phyloP scores from a whole-genome alignment of 2,888 invertebrate genomes.

The Machimus rusticus region DNA sequence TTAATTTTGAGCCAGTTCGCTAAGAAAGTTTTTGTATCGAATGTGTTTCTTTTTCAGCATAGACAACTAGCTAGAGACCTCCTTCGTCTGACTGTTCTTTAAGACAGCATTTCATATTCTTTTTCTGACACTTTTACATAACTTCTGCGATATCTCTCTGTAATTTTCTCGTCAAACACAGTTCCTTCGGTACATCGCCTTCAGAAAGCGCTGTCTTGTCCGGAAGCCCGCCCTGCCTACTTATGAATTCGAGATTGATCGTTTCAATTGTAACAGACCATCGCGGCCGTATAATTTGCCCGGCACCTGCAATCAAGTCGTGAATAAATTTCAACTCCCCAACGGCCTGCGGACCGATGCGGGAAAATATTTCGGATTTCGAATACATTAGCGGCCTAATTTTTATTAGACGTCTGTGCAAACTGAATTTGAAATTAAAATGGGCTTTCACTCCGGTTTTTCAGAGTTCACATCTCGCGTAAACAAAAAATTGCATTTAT shows the following conservation, averaged over 20 bases:
- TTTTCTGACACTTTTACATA: not conserved
- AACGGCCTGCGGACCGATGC: not conserved
- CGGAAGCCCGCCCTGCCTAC: not conserved
- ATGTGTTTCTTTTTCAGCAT: no score
- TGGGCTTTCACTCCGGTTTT: not conserved
- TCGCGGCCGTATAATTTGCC: conserved; percentile 9
- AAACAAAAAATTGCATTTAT: conserved; percentile 6
- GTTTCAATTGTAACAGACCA: not conserved
- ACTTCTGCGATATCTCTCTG: not conserved
- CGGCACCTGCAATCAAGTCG: conserved; percentile 15
- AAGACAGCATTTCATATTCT: not conserved
- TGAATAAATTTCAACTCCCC: conserved; percentile 14
- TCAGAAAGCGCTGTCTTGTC: not conserved
- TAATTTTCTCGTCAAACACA: not conserved
- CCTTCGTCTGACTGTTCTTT: not conserved
- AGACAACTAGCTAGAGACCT: not conserved
- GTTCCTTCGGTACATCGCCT: not conserved
- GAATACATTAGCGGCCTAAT: conserved; percentile 28
- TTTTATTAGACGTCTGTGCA: conserved; percentile 1
- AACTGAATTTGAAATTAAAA: conserved; percentile 6
- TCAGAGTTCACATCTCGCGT: not conserved
- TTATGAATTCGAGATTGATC: not conserved
- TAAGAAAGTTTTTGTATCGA: no score
- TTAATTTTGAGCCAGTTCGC: no score
- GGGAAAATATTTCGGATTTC: not conserved